Conservation (phyloP, 2,113 vertebrate species). For the Ia io region DNA sequence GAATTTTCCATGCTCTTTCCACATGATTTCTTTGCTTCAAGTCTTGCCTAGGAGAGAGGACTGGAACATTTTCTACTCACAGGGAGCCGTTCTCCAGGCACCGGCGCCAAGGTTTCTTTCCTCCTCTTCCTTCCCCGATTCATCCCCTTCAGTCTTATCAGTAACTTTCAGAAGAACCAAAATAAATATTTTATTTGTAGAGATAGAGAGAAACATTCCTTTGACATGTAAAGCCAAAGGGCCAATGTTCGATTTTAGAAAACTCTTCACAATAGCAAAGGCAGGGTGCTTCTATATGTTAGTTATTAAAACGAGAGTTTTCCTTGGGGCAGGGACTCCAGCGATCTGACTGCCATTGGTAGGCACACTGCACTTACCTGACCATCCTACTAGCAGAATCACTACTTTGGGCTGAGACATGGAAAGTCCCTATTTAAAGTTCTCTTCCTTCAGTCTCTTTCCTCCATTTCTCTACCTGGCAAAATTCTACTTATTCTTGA, state of each 20-base stretch:
- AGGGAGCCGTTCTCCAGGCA: slow-evolving; percentile 33
- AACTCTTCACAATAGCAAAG: background rate
- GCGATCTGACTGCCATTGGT: fast-evolving
- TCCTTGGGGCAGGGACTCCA: background rate
- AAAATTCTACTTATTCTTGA: background rate
- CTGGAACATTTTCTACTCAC: slow-evolving; percentile 53
- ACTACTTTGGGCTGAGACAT: background rate
- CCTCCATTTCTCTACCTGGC: background rate
- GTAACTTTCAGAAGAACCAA: slow-evolving; percentile 6
- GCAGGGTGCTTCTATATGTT: fast-evolving
- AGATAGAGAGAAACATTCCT: background rate
- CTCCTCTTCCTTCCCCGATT: background rate
- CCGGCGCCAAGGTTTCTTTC: slow-evolving; percentile 25
- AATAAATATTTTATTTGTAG: slow-evolving; percentile 19
- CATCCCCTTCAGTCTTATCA: background rate
- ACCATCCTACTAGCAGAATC: background rate
- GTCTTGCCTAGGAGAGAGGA: slow-evolving; percentile 46
- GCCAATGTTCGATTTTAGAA: background rate
- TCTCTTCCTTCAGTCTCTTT: background rate
- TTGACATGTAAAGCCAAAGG: background rate
- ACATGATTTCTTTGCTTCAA: slow-evolving; percentile 33
- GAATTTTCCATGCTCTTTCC: slow-evolving; percentile 60
- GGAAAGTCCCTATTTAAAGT: background rate
- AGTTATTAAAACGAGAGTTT: background rate
- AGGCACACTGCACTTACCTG: background rate